A percentile compares a stretch with the other conserved stretches of the same genome.
Conservation (phyloP, 2,888 invertebrate species). For the Sesia bembeciformis region DNA sequence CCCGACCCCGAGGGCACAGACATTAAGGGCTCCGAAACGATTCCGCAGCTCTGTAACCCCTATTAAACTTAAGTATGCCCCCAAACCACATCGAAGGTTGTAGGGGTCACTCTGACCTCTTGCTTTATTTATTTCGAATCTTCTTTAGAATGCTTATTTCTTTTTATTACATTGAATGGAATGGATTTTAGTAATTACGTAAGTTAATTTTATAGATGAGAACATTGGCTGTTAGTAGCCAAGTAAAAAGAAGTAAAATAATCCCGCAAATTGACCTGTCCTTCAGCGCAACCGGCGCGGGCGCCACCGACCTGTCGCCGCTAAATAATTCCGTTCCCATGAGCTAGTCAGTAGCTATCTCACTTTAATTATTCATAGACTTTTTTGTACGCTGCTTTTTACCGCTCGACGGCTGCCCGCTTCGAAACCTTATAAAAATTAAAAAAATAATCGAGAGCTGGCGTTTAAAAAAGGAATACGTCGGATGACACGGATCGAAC, state of each 20-base stretch:
- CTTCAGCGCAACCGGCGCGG: constrained; percentile 44
- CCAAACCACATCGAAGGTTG: constrained; percentile 54
- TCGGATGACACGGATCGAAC: constrained; percentile 75
- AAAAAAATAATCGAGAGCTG: constrained; percentile 61
- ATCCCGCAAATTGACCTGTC: constrained; percentile 70
- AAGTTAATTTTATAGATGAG: too few relatives aligned
- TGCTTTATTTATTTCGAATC: constrained; percentile 31
- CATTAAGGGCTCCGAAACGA: constrained; percentile 56
- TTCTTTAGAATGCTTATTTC: neutral
- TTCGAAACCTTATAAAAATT: constrained; percentile 66
- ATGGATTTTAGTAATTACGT: too few relatives aligned
- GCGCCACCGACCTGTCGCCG: constrained; percentile 61
- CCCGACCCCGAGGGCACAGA: constrained; percentile 52
- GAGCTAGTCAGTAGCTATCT: constrained; percentile 72
- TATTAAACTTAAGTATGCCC: constrained; percentile 69
- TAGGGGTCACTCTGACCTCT: constrained; percentile 38
- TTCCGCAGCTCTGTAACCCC: constrained; percentile 52
- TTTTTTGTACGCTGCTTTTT: constrained; percentile 69
- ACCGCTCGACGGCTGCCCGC: constrained; percentile 54
- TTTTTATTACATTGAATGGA: neutral
- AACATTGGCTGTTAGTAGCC: constrained; percentile 22
- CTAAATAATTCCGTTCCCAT: constrained; percentile 70
- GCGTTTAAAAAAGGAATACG: constrained; percentile 73
- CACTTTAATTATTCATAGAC: constrained; percentile 73
- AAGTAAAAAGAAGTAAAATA: constrained; percentile 45